Percentiles rank a stretch among this genome's conserved stretches.
Conservation (phyloP, 2,113 vertebrate species). For the Ailurus styani region DNA sequence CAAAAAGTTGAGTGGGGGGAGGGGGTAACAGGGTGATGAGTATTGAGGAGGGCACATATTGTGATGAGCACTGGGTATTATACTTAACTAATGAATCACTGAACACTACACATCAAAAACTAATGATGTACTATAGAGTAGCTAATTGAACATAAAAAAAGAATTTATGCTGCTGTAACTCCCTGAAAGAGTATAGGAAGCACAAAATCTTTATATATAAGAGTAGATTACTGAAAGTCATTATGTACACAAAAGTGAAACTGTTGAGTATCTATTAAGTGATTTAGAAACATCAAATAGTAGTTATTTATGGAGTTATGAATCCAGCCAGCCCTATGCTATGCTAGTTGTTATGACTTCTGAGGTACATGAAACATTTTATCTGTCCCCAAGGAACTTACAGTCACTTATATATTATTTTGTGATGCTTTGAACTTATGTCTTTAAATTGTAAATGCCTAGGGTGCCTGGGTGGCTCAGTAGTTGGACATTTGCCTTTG, state of each 20-base stretch:
- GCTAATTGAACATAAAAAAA: neutral
- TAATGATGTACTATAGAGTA: too few relatives aligned
- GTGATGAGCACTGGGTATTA: too few relatives aligned
- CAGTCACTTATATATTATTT: neutral
- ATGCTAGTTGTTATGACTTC: neutral
- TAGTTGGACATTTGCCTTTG: too few relatives aligned
- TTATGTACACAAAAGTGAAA: neutral
- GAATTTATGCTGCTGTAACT: neutral
- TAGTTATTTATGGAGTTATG: neutral
- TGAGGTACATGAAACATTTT: neutral
- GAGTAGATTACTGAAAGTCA: neutral
- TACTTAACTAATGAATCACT: too few relatives aligned
- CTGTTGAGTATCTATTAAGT: neutral
- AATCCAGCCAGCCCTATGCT: neutral
- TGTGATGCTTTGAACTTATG: neutral
- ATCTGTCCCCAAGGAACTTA: neutral
- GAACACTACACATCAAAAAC: too few relatives aligned
- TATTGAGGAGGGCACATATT: too few relatives aligned
- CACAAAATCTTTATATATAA: neutral
- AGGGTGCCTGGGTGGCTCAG: too few relatives aligned
- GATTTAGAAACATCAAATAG: neutral
- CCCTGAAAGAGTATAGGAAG: neutral
- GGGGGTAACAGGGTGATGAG: too few relatives aligned
- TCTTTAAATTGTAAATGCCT: neutral
- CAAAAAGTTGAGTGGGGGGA: neutral